Percentiles rank a stretch among this genome's conserved stretches.
phyloP scores from a whole-genome alignment of 2,888 invertebrate species.

The Lepetodrilus schrolli region DNA sequence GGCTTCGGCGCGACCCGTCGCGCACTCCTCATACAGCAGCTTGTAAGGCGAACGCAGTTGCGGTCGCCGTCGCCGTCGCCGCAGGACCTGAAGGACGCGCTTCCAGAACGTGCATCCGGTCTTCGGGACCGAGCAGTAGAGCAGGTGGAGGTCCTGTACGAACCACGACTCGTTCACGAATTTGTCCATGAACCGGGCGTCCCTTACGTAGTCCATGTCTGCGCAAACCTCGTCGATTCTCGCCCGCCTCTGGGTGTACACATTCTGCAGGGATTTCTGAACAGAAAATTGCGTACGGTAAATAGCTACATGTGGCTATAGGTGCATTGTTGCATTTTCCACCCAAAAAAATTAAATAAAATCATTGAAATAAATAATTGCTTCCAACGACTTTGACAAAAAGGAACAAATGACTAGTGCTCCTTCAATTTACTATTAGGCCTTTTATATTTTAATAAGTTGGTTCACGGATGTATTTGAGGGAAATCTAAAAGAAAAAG shows the following conservation, averaged over 20 bases:
- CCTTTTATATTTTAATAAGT: no score
- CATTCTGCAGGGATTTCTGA: background rate
- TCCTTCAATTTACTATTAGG: no score
- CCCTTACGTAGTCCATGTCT: background rate
- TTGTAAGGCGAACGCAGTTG: background rate
- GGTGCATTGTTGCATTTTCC: no score
- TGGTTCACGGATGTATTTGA: no score
- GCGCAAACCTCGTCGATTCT: background rate
- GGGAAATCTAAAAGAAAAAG: no score
- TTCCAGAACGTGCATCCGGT: slow-evolving; percentile 44
- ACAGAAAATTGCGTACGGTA: no score
- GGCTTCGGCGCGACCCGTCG: background rate
- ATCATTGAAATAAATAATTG: no score
- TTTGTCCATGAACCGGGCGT: no score
- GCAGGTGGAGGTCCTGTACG: background rate
- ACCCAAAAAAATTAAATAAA: no score
- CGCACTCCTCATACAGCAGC: slow-evolving; percentile 35
- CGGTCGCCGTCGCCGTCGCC: background rate
- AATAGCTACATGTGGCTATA: no score
- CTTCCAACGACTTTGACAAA: no score
- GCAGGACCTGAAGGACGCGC: slow-evolving; percentile 33
- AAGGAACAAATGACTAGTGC: no score
- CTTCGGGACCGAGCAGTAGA: slow-evolving; percentile 40
- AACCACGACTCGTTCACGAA: background rate
- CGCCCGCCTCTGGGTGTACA: background rate